Conservation (phyloP, 2,797 vertebrate genomes). For the Linurgus olivaceus region DNA sequence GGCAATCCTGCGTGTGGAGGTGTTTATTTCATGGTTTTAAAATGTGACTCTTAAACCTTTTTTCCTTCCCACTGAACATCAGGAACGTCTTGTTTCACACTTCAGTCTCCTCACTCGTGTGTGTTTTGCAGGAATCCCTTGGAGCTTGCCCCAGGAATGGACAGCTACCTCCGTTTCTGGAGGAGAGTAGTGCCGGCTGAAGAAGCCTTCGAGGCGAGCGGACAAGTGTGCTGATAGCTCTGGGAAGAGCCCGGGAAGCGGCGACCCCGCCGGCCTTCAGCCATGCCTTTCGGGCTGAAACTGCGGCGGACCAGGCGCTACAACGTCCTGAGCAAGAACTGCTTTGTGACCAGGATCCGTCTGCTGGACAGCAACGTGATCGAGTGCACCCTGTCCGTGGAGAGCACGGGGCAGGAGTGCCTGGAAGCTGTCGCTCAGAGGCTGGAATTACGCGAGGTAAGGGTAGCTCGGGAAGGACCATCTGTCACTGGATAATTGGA, state of each 20-base stretch:
- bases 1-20: neutral
- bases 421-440: constrained; percentile 93
- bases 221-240: neutral
- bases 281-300: constrained; percentile 95
- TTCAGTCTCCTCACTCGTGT: neutral
- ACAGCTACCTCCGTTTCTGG: constrained; percentile 69
- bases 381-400: constrained; percentile 93
- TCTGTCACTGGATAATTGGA: neutral
- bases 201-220: constrained; percentile 49
- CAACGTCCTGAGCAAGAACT: constrained; percentile 97
- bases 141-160: constrained; percentile 83
- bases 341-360: constrained; percentile 92
- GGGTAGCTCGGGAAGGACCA: neutral
- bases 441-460: constrained; percentile 92
- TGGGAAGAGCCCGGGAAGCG: neutral
- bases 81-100: neutral
- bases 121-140: constrained; percentile 65
- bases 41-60: neutral
- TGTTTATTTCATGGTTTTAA: neutral
- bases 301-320: constrained; percentile 91
- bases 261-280: constrained; percentile 34
- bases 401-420: constrained; percentile 95
- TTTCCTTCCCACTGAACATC: neutral
- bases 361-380: constrained; percentile 90
- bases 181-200: constrained; percentile 72